phyloP scores from a whole-genome alignment of 92 coral and sea anemone genomes.

The Porites cylindrica region DNA sequence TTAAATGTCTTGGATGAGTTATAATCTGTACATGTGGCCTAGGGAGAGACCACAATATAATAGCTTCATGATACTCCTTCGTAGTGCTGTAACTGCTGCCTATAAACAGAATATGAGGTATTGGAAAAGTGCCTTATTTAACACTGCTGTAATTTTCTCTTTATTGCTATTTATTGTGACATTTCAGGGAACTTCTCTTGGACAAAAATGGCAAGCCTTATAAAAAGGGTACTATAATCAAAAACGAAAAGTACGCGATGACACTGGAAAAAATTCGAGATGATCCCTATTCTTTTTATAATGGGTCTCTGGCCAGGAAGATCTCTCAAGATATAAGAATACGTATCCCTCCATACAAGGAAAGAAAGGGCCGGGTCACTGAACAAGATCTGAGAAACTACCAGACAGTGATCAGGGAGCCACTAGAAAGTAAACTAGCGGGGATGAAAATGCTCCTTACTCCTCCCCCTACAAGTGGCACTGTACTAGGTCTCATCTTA shows the following conservation, averaged over 20 bases:
- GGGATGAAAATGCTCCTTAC: constrained; percentile 70
- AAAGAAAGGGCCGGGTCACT: constrained; percentile 59
- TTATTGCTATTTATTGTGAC: not conserved
- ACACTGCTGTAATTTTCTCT: not conserved
- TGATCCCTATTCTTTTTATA: constrained; percentile 80
- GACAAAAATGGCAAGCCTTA: constrained; percentile 49
- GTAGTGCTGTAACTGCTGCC: no score
- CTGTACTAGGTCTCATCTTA: constrained; percentile 82
- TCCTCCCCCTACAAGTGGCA: constrained; percentile 92
- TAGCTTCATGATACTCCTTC: no score
- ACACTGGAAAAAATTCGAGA: constrained; percentile 76
- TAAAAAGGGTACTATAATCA: constrained; percentile 57
- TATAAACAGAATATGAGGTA: no score
- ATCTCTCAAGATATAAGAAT: constrained; percentile 66
- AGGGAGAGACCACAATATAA: no score
- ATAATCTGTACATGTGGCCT: no score
- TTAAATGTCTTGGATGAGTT: no score
- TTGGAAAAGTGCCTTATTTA: not conserved
- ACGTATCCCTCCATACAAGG: not conserved
- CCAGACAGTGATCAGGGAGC: constrained; percentile 21
- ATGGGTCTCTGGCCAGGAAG: constrained; percentile 72
- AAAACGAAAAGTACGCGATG: constrained; percentile 72
- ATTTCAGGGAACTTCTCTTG: constrained; percentile 69
- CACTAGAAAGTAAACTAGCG: constrained; percentile 45
- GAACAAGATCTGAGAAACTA: constrained; percentile 70